phyloP scores from a whole-genome alignment of 2,888 invertebrate species.

The Biston stratarius region DNA sequence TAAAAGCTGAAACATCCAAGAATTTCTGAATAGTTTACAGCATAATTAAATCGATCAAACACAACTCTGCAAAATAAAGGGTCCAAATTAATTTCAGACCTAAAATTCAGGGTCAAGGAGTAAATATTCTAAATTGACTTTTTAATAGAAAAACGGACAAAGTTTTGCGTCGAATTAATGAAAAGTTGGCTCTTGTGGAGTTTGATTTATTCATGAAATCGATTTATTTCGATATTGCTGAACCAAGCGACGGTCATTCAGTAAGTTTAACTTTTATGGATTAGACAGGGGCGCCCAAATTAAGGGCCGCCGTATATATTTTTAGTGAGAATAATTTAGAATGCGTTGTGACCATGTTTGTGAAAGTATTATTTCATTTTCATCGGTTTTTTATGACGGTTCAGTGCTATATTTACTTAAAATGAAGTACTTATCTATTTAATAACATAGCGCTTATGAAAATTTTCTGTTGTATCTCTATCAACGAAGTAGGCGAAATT shows the following conservation, averaged over 20 bases:
- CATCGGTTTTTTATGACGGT: too few relatives aligned
- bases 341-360: not conserved
- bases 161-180: slow-evolving; percentile 33
- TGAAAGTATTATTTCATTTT: too few relatives aligned
- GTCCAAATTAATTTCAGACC: slow-evolving; percentile 21
- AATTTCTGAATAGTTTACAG: not conserved
- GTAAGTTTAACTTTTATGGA: slow-evolving; percentile 26
- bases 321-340: not conserved
- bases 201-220: slow-evolving; percentile 32
- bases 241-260: slow-evolving; percentile 17
- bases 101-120: slow-evolving; percentile 27
- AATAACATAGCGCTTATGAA: too few relatives aligned
- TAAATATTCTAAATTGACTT: slow-evolving; percentile 27
- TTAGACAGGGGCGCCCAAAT: slow-evolving; percentile 9
- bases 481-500: too few relatives aligned
- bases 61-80: slow-evolving; percentile 25
- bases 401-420: not conserved
- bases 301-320: not conserved
- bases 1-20: not conserved
- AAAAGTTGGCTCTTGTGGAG: slow-evolving; percentile 24
- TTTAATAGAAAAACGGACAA: slow-evolving; percentile 29
- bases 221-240: slow-evolving; percentile 31
- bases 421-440: not conserved
- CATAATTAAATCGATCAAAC: slow-evolving; percentile 28
- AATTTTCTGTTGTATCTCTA: too few relatives aligned